phyloP scores from a whole-genome alignment of 2,113 vertebrate species.

The Sinosuthora webbiana region DNA sequence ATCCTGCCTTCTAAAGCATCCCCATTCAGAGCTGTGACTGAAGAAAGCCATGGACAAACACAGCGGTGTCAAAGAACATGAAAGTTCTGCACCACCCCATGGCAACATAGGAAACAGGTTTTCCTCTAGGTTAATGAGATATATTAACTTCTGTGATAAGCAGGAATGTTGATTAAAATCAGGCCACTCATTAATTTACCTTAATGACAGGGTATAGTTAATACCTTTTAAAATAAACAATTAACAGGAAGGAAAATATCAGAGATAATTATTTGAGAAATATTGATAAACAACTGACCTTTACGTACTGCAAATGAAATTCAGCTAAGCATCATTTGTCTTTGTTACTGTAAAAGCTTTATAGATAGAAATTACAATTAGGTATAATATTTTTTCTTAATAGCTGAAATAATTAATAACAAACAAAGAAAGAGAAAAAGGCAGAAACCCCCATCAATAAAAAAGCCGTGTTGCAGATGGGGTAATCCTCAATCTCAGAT shows the following conservation, averaged over 20 bases:
- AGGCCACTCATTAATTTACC: background rate
- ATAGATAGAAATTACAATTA: background rate
- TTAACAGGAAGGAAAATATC: background rate
- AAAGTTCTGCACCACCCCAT: background rate
- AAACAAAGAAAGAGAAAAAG: background rate
- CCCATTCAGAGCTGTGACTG: background rate
- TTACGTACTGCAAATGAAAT: background rate
- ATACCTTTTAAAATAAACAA: background rate
- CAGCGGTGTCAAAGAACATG: rapidly evolving
- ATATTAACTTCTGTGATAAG: background rate
- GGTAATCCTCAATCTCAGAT: background rate
- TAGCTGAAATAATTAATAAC: background rate
- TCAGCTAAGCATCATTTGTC: background rate
- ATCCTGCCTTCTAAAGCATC: background rate
- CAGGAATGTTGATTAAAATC: background rate
- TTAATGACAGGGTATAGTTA: background rate
- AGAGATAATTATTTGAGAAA: background rate
- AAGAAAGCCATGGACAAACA: background rate
- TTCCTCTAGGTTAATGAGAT: background rate
- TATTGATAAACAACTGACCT: background rate
- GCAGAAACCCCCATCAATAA: background rate
- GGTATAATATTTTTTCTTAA: background rate
- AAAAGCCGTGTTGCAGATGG: background rate
- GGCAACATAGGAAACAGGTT: background rate
- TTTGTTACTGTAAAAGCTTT: background rate